A percentile compares a stretch with the other conserved stretches of the same genome.
Evolutionary conservation across 2,113 vertebrate species (phyloP).

Genomic region (Pseudorasbora parva): DNA sequence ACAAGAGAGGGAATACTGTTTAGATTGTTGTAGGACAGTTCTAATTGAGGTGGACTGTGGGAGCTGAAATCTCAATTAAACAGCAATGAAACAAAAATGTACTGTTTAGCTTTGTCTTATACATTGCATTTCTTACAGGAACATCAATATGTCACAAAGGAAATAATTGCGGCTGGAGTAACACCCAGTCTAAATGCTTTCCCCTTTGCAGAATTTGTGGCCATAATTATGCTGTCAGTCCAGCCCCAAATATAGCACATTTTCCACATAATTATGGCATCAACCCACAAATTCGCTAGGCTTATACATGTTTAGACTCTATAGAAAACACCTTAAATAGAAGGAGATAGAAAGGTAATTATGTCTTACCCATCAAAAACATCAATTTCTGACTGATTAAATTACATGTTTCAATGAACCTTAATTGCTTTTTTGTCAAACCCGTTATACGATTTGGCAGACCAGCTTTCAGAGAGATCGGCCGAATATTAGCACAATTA

Average conservation of each 20-base stretch:
- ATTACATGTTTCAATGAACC: slow-evolving; percentile 88
- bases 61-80: slow-evolving; percentile 65
- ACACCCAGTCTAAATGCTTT: slow-evolving; percentile 27
- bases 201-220: slow-evolving; percentile 44
- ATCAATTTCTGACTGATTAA: slow-evolving; percentile 83
- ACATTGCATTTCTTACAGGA: slow-evolving; percentile 12
- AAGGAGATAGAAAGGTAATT: slow-evolving; percentile 63
- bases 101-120: slow-evolving; percentile 53
- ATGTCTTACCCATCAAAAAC: slow-evolving; percentile 78
- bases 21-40: slow-evolving; percentile 68
- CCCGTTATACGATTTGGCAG: slow-evolving; percentile 81
- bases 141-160: slow-evolving; percentile 4
- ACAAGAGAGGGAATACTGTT: slow-evolving; percentile 67
- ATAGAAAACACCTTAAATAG: slow-evolving; percentile 60
- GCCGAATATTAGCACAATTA: slow-evolving; percentile 75
- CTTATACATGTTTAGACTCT: slow-evolving; percentile 30
- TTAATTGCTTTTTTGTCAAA: slow-evolving; percentile 83
- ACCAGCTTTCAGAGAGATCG: slow-evolving; percentile 71
- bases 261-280: slow-evolving; percentile 44
- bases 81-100: slow-evolving; percentile 54
- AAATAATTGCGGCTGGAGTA: slow-evolving; percentile 21
- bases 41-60: slow-evolving; percentile 69
- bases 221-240: slow-evolving; percentile 43
- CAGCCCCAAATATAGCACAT: slow-evolving; percentile 38
- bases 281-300: slow-evolving; percentile 37